These are phyloP conservation scores for Zosterops japonicus DNA, from an alignment of 2,113 vertebrate genomes.

Conservation along the genomic window DNA sequence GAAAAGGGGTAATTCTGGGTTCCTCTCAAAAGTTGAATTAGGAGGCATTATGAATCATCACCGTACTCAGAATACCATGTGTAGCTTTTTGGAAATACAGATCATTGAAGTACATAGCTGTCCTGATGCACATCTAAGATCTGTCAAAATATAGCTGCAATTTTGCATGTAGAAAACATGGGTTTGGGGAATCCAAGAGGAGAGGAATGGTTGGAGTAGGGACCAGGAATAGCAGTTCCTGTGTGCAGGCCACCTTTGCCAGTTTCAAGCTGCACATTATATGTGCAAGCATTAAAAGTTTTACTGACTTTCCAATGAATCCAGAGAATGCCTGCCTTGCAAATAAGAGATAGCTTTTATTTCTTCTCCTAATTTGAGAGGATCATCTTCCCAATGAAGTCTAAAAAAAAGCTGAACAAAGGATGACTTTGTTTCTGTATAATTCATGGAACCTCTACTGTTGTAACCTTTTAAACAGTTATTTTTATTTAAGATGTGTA, in stretches of 20 bases:
- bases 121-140: neutral
- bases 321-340: neutral
- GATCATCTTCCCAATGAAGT: slow-evolving; percentile 1
- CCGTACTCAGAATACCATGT: neutral
- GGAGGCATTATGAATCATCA: neutral
- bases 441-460: slow-evolving; percentile 7
- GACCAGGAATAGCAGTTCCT: neutral
- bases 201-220: neutral
- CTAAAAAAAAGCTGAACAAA: slow-evolving; percentile 18
- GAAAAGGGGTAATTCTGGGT: neutral
- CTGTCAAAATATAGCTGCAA: neutral
- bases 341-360: neutral
- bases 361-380: neutral
- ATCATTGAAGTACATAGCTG: neutral
- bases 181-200: neutral
- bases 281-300: neutral
- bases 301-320: neutral
- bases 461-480: slow-evolving; percentile 17
- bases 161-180: neutral
- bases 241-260: neutral
- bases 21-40: neutral
- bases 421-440: neutral
- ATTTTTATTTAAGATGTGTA: slow-evolving; percentile 47
- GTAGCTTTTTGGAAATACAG: neutral
- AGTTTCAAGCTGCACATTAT: neutral